Conservation (phyloP, 2,888 invertebrate species). For the Drosophila eohydei region DNA sequence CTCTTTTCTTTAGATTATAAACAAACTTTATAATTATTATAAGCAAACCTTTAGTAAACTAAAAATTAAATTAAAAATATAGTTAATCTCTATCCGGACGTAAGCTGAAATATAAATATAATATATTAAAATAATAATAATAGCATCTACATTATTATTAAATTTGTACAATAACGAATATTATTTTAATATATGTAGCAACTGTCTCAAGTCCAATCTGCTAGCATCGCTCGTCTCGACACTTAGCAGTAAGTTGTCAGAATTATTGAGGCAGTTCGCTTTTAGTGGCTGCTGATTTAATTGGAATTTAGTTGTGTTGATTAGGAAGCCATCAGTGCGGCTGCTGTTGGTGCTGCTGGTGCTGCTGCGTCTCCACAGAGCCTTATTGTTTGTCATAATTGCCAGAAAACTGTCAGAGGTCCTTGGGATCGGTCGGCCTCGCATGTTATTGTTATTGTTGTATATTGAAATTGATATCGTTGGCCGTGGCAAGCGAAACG, state of each 20-base stretch:
- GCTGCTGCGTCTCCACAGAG: constrained; percentile 33
- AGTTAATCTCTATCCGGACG: too few species aligned
- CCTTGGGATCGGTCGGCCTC: constrained; percentile 22
- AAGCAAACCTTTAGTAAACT: too few species aligned
- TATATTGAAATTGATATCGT: constrained; percentile 83
- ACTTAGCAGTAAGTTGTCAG: constrained; percentile 4
- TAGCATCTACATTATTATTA: too few species aligned
- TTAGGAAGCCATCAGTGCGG: constrained; percentile 48
- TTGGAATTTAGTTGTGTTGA: constrained; percentile 81
- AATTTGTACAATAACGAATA: background rate
- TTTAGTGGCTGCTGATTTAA: constrained; percentile 71
- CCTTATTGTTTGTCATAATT: constrained; percentile 74
- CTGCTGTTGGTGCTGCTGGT: constrained; percentile 47
- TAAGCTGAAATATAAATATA: too few species aligned
- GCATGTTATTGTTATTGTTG: constrained; percentile 51
- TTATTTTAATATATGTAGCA: background rate
- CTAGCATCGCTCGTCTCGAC: background rate
- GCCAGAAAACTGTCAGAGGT: constrained; percentile 57
- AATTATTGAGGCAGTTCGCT: constrained; percentile 4
- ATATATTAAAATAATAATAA: too few species aligned
- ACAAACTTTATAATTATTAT: too few species aligned
- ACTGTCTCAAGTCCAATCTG: background rate
- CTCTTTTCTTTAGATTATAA: too few species aligned
- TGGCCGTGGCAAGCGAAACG: constrained; percentile 63
- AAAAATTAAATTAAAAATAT: too few species aligned